phyloP scores from a whole-genome alignment of 2,888 invertebrate species.

The Cryptus viduatorius region DNA sequence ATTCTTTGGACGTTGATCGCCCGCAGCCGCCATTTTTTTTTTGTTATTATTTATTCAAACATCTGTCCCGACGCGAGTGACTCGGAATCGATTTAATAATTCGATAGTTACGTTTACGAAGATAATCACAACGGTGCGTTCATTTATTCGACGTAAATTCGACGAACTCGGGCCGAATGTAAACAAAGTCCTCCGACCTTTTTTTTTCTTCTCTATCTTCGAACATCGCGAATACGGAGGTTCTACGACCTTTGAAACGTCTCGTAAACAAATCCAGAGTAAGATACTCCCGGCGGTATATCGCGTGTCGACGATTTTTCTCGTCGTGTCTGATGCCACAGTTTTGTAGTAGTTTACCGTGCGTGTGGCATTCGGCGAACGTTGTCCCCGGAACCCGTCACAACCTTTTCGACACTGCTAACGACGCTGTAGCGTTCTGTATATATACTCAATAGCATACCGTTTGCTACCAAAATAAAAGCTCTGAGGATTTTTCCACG shows the following conservation, averaged over 20 bases:
- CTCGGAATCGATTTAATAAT: conserved; percentile 45
- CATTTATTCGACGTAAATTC: conserved; percentile 5
- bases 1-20: background rate
- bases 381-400: conserved; percentile 13
- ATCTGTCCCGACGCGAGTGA: background rate
- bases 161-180: background rate
- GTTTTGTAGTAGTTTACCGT: conserved; percentile 2
- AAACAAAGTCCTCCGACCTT: background rate
- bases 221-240: background rate
- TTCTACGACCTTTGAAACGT: conserved; percentile 51
- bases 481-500: conserved; percentile 11
- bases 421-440: background rate
- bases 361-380: conserved; percentile 29
- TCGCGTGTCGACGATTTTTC: conserved; percentile 58
- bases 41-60: background rate
- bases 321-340: conserved; percentile 2
- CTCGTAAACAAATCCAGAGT: conserved; percentile 50
- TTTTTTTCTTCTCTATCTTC: background rate
- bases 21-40: background rate
- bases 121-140: background rate
- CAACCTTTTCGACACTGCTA: background rate
- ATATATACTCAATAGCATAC: background rate
- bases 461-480: conserved; percentile 14
- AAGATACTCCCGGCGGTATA: conserved; percentile 29
- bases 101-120: background rate